Conservation (phyloP, 2,113 vertebrate genomes). For the Onychorhynchus coronatus region DNA sequence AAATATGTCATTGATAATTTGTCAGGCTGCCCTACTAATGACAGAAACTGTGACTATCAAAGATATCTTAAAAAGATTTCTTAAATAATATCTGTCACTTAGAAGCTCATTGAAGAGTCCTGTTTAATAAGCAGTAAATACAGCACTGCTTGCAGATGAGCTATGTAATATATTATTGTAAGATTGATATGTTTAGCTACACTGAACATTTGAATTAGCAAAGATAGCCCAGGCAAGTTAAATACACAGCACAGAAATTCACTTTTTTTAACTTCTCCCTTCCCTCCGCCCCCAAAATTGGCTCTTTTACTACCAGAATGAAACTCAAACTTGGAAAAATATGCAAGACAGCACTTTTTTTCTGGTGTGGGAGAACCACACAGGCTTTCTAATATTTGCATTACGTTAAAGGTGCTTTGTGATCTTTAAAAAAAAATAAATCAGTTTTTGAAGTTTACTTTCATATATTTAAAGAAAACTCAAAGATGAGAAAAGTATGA, state of each 20-base stretch:
- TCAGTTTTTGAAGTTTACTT: background rate
- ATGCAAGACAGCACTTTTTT: background rate
- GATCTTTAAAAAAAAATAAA: background rate
- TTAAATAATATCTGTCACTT: conserved; percentile 57
- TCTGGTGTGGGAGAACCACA: background rate
- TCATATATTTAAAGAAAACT: background rate
- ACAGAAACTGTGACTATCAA: conserved; percentile 71
- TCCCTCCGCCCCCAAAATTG: fast-evolving
- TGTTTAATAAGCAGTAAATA: background rate
- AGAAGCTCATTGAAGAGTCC: background rate
- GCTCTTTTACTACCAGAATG: background rate
- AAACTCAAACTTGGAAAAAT: background rate
- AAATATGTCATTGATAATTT: conserved; percentile 74
- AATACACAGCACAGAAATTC: background rate
- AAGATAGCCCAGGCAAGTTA: background rate
- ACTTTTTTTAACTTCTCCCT: background rate
- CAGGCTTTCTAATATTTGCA: background rate
- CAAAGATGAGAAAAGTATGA: background rate
- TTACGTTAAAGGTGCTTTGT: background rate
- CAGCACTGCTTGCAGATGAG: background rate
- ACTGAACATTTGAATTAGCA: background rate
- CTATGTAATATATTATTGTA: background rate
- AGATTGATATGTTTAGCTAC: background rate
- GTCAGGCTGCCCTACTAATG: conserved; percentile 74
- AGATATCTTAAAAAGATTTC: conserved; percentile 39